These are phyloP conservation scores for Parauchenoglanis ngamensis DNA, from an alignment of 2,797 vertebrate species.

Conservation along the genomic window DNA sequence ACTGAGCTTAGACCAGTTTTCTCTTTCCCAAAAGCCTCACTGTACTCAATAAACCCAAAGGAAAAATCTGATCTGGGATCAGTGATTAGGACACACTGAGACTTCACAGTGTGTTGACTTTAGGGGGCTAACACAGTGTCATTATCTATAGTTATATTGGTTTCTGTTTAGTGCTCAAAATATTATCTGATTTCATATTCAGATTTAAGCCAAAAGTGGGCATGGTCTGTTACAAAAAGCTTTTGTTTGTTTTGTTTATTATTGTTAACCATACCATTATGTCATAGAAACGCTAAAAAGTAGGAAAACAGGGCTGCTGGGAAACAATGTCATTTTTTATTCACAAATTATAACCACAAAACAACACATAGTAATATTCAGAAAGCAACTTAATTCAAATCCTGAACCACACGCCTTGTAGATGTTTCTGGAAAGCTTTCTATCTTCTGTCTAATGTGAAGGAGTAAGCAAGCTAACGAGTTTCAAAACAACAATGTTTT, in stretches of 20 bases:
- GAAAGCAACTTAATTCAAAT: neutral
- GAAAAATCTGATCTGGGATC: constrained; percentile 22
- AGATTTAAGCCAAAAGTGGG: no score
- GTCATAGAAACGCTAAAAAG: neutral
- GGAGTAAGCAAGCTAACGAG: neutral
- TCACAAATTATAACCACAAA: neutral
- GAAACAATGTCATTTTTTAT: neutral
- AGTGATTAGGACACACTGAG: neutral
- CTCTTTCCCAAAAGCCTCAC: neutral
- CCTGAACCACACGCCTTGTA: neutral
- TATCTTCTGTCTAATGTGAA: neutral
- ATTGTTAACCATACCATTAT: neutral
- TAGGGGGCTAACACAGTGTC: neutral
- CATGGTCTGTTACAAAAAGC: neutral
- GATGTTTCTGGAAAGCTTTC: neutral
- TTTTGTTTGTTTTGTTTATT: neutral
- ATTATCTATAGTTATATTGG: neutral
- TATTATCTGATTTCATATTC: neutral
- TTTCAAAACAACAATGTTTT: neutral
- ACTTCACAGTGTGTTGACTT: neutral
- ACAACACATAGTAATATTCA: neutral
- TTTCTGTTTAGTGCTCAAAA: neutral
- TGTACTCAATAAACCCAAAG: neutral
- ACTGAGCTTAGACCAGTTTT: neutral
- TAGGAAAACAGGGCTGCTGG: neutral